Base-by-base conservation (phyloP, 2,113 vertebrate genomes). In the Boulengerochromis microlepis region DNA sequence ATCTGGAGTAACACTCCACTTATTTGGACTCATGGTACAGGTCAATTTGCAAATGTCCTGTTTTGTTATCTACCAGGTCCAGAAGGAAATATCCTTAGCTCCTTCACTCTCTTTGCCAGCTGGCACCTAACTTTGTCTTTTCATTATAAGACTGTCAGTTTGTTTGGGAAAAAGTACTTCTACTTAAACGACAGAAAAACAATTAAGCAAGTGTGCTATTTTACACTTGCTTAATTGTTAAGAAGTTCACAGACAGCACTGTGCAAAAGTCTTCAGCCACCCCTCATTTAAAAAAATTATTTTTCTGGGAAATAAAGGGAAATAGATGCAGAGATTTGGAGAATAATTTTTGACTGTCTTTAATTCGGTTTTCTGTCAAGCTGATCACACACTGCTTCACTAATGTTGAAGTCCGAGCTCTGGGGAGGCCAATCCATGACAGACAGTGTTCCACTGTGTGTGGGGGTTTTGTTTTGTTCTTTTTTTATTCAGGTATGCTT, bases 401-500 rank as follows among this genome's bases (percentile, higher is more conserved):
- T 64, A 33, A 64, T 33, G 59, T 64, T 64, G 59, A 64, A 33
- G 59, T 64, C 59, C 1, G 29, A 4, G 59, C 16, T 19, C 59
- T 64, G 59, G 29, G 59, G 59, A 64, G 59, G 0, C 59, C 29
- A 64, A 19, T 59, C 56, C 26, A 59, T 31, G 56, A 59, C 56
- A 9, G 29, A 64, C 0, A 33, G 59, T 7, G 59, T 64, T 64
- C 59, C 29, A 33, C 57, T 61, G 29, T 10, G 29, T 61, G 57
- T 61, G 57, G 1, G 38, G 10, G 4, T 10, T 61, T 61, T 10
- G 0, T 33, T 19, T 33, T 3, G 0, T 3, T 1, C n/a, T 40
- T 33, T 6, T 53, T 59, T 59, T 11, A 35, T 64, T 64, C 16
- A 64, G 59, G 4, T 64, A 64, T 64, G 59, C 31, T 64, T 64